Conservation (phyloP, 1,140 invertebrate species). For the Drosophila aff. region DNA sequence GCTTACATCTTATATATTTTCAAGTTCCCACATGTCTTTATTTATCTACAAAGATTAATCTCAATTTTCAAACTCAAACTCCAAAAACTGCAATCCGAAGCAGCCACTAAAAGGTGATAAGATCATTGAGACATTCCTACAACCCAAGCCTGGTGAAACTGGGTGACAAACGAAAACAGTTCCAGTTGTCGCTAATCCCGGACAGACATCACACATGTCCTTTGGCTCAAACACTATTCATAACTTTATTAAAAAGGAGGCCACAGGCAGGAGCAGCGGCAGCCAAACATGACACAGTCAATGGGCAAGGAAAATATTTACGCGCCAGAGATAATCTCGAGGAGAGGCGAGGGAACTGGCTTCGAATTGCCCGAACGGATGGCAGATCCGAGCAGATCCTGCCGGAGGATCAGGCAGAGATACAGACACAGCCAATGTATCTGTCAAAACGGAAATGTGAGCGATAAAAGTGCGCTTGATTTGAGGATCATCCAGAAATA, state of each 20-base stretch:
- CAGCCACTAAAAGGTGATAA: conserved; percentile 66
- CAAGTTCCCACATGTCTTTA: conserved; percentile 16
- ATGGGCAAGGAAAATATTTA: conserved; percentile 84
- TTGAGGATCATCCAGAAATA: conserved; percentile 77
- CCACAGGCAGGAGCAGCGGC: conserved; percentile 34
- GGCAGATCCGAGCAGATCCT: conserved; percentile 21
- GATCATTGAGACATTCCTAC: conserved; percentile 42
- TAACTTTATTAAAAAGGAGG: conserved; percentile 72
- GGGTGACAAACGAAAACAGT: conserved; percentile 34
- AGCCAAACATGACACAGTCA: conserved; percentile 72
- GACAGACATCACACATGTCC: conserved; percentile 53
- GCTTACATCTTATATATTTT: neutral
- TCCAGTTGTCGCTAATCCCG: conserved; percentile 63
- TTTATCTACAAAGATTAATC: neutral
- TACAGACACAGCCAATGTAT: conserved; percentile 68
- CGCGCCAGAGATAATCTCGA: conserved; percentile 83
- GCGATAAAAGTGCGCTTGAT: conserved; percentile 80
- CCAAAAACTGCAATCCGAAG: conserved; percentile 57
- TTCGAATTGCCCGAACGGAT: conserved; percentile 66
- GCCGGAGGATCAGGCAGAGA: conserved; percentile 32
- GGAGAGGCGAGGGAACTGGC: conserved; percentile 52
- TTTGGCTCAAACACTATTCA: conserved; percentile 56
- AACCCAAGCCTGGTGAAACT: conserved; percentile 10
- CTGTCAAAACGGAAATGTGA: conserved; percentile 82
- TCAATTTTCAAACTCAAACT: conserved; percentile 10